Base-by-base conservation (phyloP, 2,888 invertebrate genomes). In the Zygaena filipendulae region DNA sequence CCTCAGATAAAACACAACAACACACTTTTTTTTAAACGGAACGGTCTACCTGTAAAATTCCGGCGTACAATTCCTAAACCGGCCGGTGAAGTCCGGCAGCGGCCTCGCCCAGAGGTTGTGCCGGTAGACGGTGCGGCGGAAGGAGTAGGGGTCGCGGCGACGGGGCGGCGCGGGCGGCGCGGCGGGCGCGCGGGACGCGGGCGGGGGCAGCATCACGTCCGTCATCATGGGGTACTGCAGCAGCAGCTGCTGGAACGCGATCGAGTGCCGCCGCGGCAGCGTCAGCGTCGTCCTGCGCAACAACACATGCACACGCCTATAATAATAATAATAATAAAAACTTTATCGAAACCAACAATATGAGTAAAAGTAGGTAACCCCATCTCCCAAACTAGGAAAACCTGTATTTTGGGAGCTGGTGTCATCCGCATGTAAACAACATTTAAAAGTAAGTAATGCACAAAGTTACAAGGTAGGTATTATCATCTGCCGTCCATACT, bases 41-140 rank as follows among this genome's bases (percentile, higher is more conserved):
- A n/a, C n/a, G n/a, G n/a, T n/a, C n/a, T 55, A 91, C 90, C 90
- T 85, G 57, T 87, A 92, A 63, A 87, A 91, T 21, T 84, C 82
- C 0, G 92, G 90, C 13, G 86, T 84, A 49, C 87, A 87, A 47
- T 91, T 89, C 8, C 92, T 80, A 49, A 83, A 87, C 13, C 88
- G 79, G 12, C 88, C 88, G 11, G 86, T 86, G 43, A 87, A 71
- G 66, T 89, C 88, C 3, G 87, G 84, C 36, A 88, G 77, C 8
- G 87, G 84, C 27, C 83, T 68, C 3, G 91, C 90, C 86, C 91
- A 91, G 44, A 91, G 67, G 55, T 89, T 87, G 41, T 87, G 84
- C 3, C 84, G 81, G 64, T 95, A 95, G 24, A 95, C 83, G 33
- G 85, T 84, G 45, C 87, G 82, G 9, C 92, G 82, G 61, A 83